Evolutionary conservation across 2,888 invertebrate species (phyloP).

Genomic region (Ochropleura leucogaster): DNA sequence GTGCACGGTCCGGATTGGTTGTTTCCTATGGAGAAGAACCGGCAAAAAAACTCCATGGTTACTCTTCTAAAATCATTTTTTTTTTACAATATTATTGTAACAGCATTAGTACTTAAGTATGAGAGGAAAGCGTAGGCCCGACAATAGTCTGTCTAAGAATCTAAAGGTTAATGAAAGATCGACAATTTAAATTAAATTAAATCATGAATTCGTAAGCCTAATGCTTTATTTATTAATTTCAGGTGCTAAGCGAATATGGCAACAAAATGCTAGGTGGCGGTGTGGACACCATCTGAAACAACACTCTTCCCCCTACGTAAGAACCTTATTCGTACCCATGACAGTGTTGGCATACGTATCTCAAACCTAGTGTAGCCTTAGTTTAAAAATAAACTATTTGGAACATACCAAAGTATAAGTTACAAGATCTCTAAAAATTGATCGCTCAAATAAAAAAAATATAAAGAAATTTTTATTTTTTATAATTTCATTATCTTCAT

Average conservation of each 20-base stretch:
- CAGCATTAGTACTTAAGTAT: too few relatives aligned
- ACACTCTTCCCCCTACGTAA: conserved; percentile 22
- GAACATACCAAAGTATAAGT: conserved; percentile 85
- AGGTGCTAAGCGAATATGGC: conserved; percentile 96
- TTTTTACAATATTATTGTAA: too few relatives aligned
- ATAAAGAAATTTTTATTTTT: conserved; percentile 53
- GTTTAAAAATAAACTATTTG: conserved; percentile 71
- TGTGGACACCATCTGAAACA: conserved; percentile 81
- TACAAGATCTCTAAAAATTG: conserved; percentile 78
- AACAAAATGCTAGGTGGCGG: conserved; percentile 94
- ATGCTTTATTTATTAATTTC: conserved; percentile 76
- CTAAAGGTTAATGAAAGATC: too few relatives aligned
- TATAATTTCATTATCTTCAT: conserved; percentile 46
- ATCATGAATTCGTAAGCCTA: not conserved
- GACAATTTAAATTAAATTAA: not conserved
- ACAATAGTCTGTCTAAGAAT: too few relatives aligned
- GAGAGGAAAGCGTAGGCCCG: too few relatives aligned
- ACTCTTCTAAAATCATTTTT: too few relatives aligned
- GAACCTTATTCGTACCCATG: conserved; percentile 59
- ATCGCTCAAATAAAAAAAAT: conserved; percentile 72
- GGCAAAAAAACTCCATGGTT: too few relatives aligned
- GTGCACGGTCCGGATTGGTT: too few relatives aligned
- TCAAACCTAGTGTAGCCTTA: conserved; percentile 55
- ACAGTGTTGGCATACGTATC: conserved; percentile 58
- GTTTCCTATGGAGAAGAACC: too few relatives aligned